Evolutionary conservation across 2,888 invertebrate genomes (phyloP), one percentile per base, ranked within the genome.

Genomic region (Portevinia maculata): DNA sequence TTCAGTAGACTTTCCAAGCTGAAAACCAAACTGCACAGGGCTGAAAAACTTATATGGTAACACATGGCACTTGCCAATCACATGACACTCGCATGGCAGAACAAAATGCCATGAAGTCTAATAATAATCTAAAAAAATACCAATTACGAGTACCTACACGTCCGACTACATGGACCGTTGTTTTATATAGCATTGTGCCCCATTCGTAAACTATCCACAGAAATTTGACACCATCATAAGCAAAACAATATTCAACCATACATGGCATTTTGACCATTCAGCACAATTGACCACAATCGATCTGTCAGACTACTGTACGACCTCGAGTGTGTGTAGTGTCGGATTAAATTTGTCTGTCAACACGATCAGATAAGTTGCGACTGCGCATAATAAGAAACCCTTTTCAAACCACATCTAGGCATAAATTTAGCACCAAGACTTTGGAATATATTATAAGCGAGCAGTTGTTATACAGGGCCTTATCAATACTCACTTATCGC

Each of bases 321-420:
- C 64, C 48, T 32, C 30, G 6, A 19, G 13, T 48, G 19, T 64
- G 64, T 57, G 57, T 32, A 48, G 24, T 57, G 74, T 64, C 64
- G 39, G 30, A 69, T 52, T 75, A 44, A 75, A 75, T 59, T 75
- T 75, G 75, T 46, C 65, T 60, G 75, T 69, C 59, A 75, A 75
- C 67, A 75, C 44, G 34, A 75, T 67, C 65, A 50, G 75, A 67
- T 69, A 46, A n/a, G 17, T 9, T 17, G 1, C 6, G 32, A 30
- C 52, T 21, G 44, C 17, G 5, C 11, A 41, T 52, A 41, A 34
- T 19, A 24, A 24, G 9, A 37, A 39, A 48, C 46, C 57, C 48
- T 65, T 64, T 41, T 24, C 8, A 28, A 48, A 48, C 21, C 44
- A 32, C 28, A 24, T 15, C n/a, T 13, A 50, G 32, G 71, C 59